phyloP scores from a whole-genome alignment of 2,113 vertebrate species.

The Myotis brandtii region DNA sequence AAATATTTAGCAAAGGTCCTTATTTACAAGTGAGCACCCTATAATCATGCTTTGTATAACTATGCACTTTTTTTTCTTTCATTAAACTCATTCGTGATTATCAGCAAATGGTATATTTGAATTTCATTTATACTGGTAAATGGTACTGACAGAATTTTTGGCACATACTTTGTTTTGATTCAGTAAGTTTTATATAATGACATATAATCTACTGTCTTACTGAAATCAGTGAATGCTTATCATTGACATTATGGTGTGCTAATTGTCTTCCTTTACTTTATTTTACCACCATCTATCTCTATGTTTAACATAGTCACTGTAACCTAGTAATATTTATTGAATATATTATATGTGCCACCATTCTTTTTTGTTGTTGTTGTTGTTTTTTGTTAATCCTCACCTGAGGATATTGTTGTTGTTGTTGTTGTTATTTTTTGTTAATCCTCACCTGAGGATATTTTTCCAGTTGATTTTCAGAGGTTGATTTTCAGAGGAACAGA shows the following conservation, averaged over 20 bases:
- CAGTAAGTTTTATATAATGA: not conserved
- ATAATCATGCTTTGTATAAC: not conserved
- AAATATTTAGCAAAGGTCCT: not conserved
- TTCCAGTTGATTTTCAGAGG: too few relatives aligned
- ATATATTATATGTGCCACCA: not conserved
- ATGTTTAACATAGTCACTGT: not conserved
- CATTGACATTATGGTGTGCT: not conserved
- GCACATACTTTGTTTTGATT: constrained; percentile 5
- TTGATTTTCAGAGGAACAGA: too few relatives aligned
- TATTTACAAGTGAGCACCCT: not conserved
- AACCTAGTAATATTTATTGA: not conserved
- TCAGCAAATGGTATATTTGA: not conserved
- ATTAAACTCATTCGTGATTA: not conserved
- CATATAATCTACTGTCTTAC: not conserved
- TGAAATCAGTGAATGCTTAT: not conserved
- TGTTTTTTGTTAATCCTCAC: too few relatives aligned
- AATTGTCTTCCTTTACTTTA: not conserved
- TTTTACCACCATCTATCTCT: not conserved
- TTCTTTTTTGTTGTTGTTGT: not conserved
- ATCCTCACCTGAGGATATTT: too few relatives aligned
- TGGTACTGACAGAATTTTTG: not conserved
- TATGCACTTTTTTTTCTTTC: not conserved
- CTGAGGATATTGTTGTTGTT: too few relatives aligned
- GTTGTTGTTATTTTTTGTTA: too few relatives aligned
- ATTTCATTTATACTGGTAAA: not conserved